Percentiles rank a stretch among this genome's conserved stretches.
These are phyloP conservation scores for Mesitornis unicolor DNA, from an alignment of 2,113 vertebrate species.

Conservation along the genomic window DNA sequence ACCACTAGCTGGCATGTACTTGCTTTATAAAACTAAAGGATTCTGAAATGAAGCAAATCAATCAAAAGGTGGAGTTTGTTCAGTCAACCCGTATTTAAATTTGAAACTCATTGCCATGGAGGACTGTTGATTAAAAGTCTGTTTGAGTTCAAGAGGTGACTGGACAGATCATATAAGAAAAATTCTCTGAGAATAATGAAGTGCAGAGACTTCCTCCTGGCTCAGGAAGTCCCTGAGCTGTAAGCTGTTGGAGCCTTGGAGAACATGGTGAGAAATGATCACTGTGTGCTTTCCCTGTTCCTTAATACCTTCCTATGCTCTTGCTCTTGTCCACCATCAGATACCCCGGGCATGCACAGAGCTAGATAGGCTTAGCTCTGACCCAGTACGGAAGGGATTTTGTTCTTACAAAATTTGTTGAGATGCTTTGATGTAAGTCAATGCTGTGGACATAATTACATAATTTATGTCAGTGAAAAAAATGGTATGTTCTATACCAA, in stretches of 20 bases:
- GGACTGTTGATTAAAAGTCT: neutral
- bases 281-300: neutral
- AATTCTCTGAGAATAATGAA: neutral
- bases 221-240: neutral
- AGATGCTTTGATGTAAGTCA: neutral
- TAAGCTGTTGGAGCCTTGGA: neutral
- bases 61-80: neutral
- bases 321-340: neutral
- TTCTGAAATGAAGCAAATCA: neutral
- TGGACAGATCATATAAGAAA: neutral
- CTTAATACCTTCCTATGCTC: neutral
- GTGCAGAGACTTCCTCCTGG: neutral
- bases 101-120: neutral
- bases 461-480: neutral
- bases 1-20: neutral
- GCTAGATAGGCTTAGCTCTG: neutral
- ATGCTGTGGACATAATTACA: neutral
- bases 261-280: neutral
- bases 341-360: accelerated
- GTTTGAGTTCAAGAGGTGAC: neutral
- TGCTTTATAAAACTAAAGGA: neutral
- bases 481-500: neutral
- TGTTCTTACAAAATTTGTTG: neutral
- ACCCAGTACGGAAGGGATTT: neutral
- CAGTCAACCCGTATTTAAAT: neutral